These are phyloP conservation scores for Hipparchia semele DNA, from an alignment of 2,888 invertebrate genomes.

Conservation along the genomic window DNA sequence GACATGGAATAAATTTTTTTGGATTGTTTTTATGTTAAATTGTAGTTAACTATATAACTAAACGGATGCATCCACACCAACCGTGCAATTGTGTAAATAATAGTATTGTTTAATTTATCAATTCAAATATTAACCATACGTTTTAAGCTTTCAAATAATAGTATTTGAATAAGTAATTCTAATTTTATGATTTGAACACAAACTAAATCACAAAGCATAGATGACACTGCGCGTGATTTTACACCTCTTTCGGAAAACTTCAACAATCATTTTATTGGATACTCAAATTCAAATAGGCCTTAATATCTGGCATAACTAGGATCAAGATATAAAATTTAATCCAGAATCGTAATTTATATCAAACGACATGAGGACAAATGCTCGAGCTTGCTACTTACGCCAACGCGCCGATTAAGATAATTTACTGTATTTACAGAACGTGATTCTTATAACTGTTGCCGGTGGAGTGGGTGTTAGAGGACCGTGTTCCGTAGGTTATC, in stretches of 20 bases:
- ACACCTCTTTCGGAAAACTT: background rate
- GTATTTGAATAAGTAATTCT: too few relatives aligned
- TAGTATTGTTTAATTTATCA: too few relatives aligned
- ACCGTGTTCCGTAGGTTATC: slow-evolving; percentile 23
- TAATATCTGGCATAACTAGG: slow-evolving; percentile 11
- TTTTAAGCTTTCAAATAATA: too few relatives aligned
- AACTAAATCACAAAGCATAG: background rate
- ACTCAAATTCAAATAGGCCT: slow-evolving; percentile 26
- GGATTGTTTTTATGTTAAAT: too few relatives aligned
- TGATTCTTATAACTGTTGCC: slow-evolving; percentile 22
- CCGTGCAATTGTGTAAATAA: too few relatives aligned
- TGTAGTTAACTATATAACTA: too few relatives aligned
- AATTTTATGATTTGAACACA: too few relatives aligned
- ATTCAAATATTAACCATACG: too few relatives aligned
- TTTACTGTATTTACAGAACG: slow-evolving; percentile 35
- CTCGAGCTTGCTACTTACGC: slow-evolving; percentile 39
- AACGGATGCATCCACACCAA: too few relatives aligned
- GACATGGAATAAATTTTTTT: too few relatives aligned
- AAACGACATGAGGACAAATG: slow-evolving; percentile 39
- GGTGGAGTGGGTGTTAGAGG: slow-evolving; percentile 26
- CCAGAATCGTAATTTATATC: slow-evolving; percentile 39
- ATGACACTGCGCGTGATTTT: background rate
- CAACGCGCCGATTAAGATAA: slow-evolving; percentile 41
- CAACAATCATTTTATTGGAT: slow-evolving; percentile 19
- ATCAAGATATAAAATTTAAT: slow-evolving; percentile 35